These are phyloP conservation scores for Plebejus melissa DNA, from an alignment of 2,888 invertebrate species.

Conservation along the genomic window DNA sequence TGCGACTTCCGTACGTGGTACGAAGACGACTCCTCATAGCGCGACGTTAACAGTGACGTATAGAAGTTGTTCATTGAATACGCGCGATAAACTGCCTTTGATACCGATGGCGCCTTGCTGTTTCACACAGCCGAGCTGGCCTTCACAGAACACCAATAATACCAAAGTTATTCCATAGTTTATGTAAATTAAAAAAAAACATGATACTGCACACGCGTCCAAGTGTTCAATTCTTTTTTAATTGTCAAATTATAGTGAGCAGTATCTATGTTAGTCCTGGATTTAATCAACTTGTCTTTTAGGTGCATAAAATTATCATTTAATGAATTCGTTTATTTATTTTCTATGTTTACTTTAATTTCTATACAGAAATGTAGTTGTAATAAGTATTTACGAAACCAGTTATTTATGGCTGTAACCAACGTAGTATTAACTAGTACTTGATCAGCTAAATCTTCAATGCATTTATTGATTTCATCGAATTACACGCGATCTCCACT, in stretches of 20 bases:
- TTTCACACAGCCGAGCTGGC: constrained; percentile 36
- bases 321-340: constrained; percentile 40
- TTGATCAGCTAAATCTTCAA: constrained; percentile 39
- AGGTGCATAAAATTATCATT: constrained; percentile 36
- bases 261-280: constrained; percentile 51
- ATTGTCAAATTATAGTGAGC: constrained; percentile 47
- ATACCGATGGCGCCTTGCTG: constrained; percentile 33
- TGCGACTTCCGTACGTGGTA: constrained; percentile 72
- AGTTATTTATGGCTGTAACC: constrained; percentile 42
- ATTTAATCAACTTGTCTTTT: constrained; percentile 45
- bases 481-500: constrained; percentile 35
- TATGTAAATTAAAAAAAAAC: constrained; percentile 46
- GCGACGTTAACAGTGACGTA: constrained; percentile 36
- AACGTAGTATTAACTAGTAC: constrained; percentile 43
- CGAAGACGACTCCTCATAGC: constrained; percentile 74
- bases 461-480: constrained; percentile 51
- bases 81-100: constrained; percentile 27
- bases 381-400: constrained; percentile 34
- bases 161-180: constrained; percentile 70
- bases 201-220: constrained; percentile 53
- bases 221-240: constrained; percentile 44
- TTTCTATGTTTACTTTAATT: constrained; percentile 35
- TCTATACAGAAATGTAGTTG: constrained; percentile 37
- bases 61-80: constrained; percentile 25
- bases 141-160: constrained; percentile 56